Evolutionary conservation across 1,140 invertebrate species (phyloP).

Genomic region (Tetragonula clypearis): DNA sequence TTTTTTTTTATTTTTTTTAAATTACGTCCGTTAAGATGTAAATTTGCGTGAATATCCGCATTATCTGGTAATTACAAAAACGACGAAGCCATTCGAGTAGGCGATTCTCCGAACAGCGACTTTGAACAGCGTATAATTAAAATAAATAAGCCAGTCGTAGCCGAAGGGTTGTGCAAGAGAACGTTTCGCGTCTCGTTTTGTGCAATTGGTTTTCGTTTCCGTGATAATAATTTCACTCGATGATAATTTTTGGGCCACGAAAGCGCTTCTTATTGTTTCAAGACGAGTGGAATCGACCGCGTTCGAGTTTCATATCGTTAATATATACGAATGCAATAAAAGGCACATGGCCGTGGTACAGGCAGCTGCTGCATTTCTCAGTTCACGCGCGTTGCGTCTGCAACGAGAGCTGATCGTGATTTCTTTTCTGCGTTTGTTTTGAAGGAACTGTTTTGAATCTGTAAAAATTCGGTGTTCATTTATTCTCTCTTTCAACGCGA

Average conservation of each 20-base stretch:
- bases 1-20: no score
- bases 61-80: background rate
- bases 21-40: background rate
- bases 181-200: background rate
- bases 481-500: no score
- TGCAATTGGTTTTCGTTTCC: constrained; percentile 16
- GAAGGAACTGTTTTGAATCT: background rate
- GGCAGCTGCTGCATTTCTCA: constrained; percentile 44
- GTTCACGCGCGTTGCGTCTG: constrained; percentile 40
- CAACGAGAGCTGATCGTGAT: constrained; percentile 32
- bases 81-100: constrained; percentile 4
- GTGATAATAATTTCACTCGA: background rate
- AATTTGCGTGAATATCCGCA: background rate
- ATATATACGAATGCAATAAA: constrained; percentile 36
- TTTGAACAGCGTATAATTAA: background rate
- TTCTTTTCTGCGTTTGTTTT: constrained; percentile 11
- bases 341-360: constrained; percentile 9
- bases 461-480: background rate
- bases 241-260: background rate
- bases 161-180: background rate
- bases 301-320: background rate
- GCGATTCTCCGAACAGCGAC: background rate
- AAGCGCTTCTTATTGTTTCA: background rate
- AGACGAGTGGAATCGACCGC: constrained; percentile 3
- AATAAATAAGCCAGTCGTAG: background rate